Evolutionary conservation across 53 echinoderm and acorn worm species (phyloP), one percentile per base, ranked within the genome.

Genomic region (Henricia sp.): DNA sequence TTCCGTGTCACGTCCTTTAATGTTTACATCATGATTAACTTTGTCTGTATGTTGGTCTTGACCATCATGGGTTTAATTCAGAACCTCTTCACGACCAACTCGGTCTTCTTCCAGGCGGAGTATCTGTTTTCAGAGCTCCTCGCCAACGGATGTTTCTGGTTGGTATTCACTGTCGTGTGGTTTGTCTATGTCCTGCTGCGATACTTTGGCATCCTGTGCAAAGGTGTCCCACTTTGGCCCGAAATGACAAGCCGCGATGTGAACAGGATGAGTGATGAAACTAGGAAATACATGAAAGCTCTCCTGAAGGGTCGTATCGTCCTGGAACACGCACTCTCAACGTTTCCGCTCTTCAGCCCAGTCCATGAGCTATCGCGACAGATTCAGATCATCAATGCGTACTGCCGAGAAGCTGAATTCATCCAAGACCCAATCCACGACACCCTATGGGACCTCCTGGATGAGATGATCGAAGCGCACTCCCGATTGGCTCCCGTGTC

Each of bases 351-450:
- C 25, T 97, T 97, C 87, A 97, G 99, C 35, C 99, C 99, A 11
- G 94, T 92, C 20, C 94, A 97, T 50, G 99, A 97, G 70, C 88
- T 97, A 0, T 84, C 99, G 11, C 80, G 99, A 19, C 99, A 97
- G 82, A 94, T 97, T 54, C 99, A 97, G 77, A 92, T 97, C 84
- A 94, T 97, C 55, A 97, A 97, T 78, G 99, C 99, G 8, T 97
- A 94, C 84, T 97, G 99, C 73, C 77, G 99, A 34, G 99, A 97
- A 46, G 94, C 99, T 2, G 99, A 97, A 76, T 75, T 85, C 72
- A 86, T 97, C 6, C 74, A 77, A 24, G 99, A 97, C 60, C 94
- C 92, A 9, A 89, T 94, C 43, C 99, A 97, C 54, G 99, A 97
- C 68, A 85, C 94, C 34, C 84, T 97, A 1, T 97, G 99, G 99